Evolutionary conservation across 1,140 invertebrate genomes (phyloP), one percentile per base, ranked within the genome.

Genomic region (Diorhabda carinulata): DNA sequence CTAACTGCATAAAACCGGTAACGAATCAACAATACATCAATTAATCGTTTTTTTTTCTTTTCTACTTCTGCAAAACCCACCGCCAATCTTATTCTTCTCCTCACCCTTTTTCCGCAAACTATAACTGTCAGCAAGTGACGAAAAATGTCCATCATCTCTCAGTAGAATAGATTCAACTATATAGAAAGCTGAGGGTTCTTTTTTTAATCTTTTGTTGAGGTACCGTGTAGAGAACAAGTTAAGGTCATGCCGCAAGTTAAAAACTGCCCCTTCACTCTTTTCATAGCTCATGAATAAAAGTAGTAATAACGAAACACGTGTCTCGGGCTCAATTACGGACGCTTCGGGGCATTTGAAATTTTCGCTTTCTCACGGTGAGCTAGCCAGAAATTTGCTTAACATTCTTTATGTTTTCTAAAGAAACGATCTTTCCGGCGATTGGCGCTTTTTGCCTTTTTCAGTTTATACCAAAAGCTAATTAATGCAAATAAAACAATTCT

Each of bases 111-210:
- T 65, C 64, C 64, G 64, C 64, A 65, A 65, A 65, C 64, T 65
- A 65, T 65, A 65, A 65, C 64, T 65, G 64, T 65, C 64, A 65
- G 64, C 64, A 65, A 65, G 42, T 65, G 64, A 65, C 64, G 64
- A 65, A 45, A 9, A 42, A 57, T 10, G 64, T 65, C 64, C 64
- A 65, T 65, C 64, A 65, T 25, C 64, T 25, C 25, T 25, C 44
- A 52, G 45, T 7, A 8, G 25, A 43, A 3, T 43, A 43, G 42
- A n/a, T 43, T 8, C 61, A 6, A 56, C n/a, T 7, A n/a, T 7
- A 56, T 6, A 56, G 52, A 41, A 4, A 43, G 6, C 41, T 10
- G 44, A 62, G 42, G n/a, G 43, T 41, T 5, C 4, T 47, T 10
- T 64, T 25, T 25, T 25, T 25, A 25, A 40, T 65, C 64, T 65